Base-by-base conservation (phyloP, 2,888 invertebrate genomes). In the Clivina fossor region DNA sequence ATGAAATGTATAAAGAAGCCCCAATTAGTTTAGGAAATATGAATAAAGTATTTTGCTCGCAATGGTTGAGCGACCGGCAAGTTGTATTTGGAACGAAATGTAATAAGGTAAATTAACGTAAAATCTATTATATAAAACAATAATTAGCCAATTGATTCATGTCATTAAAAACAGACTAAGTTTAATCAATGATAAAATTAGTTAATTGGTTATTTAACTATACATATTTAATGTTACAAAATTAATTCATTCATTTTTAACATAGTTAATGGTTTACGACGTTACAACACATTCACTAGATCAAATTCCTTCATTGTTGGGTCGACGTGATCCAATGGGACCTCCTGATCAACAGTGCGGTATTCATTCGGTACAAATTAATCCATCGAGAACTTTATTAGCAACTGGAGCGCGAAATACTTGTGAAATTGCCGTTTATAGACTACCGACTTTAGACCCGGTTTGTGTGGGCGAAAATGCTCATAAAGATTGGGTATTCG, bases 71-170 rank as follows among this genome's bases (percentile, higher is more conserved):
- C 64, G 92, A 93, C 74, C 82, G 93, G 66, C 94, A 95, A 78
- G 90, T 97, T 55, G 93, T 95, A 16, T 93, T 95, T 73, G 97
- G 96, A 50, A 96, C 96, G 46, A 97, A 97, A 74, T 96, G 97
- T 76, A 96, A 96, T 76, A 94, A 93, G 83, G 90, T 91, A 72
- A 66, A 63, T 44, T 56, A 20, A 30, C 3, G 35, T 7, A 8
- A 7, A 8, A 26, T 26, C 8, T 8, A 26, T 26, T 26, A 19
- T 7, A 16, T 13, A 18, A 11, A 40, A 8, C n/a, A n/a, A n/a
- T n/a, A n/a, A n/a, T n/a, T n/a, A n/a, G n/a, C n/a, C n/a, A n/a
- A n/a, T n/a, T n/a, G n/a, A n/a, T n/a, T n/a, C n/a, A n/a, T 16
- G n/a, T 38, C 19, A 40, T 35, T 3, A 15, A 8, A 20, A 13